Evolutionary conservation across 2,888 invertebrate genomes (phyloP).

Genomic region (Escarpia spicata): DNA sequence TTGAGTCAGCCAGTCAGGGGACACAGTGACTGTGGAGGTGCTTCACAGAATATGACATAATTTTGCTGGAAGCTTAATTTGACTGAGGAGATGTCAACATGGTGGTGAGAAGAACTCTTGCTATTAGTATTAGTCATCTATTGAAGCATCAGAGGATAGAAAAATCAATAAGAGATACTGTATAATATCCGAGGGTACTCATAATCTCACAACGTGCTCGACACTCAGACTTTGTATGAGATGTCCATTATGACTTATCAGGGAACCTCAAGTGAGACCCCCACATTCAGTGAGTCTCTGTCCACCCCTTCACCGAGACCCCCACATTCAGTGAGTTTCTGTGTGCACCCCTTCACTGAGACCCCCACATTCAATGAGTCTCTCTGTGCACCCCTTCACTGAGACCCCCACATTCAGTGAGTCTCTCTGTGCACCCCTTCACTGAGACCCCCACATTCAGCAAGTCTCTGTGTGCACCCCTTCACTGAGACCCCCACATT

Average conservation of each 20-base stretch:
- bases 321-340: too few species aligned
- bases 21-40: background rate
- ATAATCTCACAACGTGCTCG: background rate
- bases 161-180: background rate
- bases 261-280: too few species aligned
- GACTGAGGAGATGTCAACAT: background rate
- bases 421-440: too few species aligned
- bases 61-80: background rate
- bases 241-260: background rate
- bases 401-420: too few species aligned
- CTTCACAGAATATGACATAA: background rate
- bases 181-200: background rate
- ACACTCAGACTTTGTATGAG: background rate
- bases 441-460: too few species aligned
- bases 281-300: too few species aligned
- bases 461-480: too few species aligned
- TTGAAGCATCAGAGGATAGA: background rate
- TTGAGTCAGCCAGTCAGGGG: background rate
- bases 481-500: too few species aligned
- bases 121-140: background rate
- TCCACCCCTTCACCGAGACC: too few species aligned
- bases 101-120: background rate
- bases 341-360: too few species aligned
- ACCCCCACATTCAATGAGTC: too few species aligned
- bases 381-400: too few species aligned